Percentiles rank a stretch among this genome's conserved stretches.
These are phyloP conservation scores for Callipepla squamata DNA, from an alignment of 2,113 vertebrate species.

Conservation along the genomic window DNA sequence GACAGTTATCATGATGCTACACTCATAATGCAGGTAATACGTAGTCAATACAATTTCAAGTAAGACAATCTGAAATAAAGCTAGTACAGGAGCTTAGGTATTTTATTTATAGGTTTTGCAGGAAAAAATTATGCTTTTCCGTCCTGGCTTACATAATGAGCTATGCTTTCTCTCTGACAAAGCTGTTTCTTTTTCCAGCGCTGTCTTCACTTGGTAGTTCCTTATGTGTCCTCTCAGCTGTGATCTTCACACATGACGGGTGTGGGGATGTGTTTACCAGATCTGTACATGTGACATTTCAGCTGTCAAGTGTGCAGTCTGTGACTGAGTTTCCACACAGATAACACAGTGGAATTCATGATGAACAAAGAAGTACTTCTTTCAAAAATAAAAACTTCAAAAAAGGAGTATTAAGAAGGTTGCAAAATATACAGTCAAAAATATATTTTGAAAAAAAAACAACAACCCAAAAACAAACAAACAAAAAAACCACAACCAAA, in stretches of 20 bases:
- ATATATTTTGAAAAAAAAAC: background rate
- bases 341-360: background rate
- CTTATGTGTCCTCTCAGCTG: rapidly evolving
- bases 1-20: background rate
- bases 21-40: background rate
- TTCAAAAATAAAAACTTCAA: background rate
- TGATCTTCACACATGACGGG: background rate
- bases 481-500: no score
- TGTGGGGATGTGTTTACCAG: rapidly evolving
- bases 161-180: background rate
- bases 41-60: background rate
- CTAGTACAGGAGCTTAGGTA: background rate
- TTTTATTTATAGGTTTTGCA: background rate
- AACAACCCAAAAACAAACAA: no score
- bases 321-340: background rate
- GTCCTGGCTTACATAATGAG: background rate
- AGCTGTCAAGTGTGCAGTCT: background rate
- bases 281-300: background rate
- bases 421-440: background rate
- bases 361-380: background rate
- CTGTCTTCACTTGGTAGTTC: background rate
- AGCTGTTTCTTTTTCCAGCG: background rate
- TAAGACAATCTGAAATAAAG: background rate
- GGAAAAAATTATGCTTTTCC: background rate
- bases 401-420: background rate